Evolutionary conservation across 2,888 invertebrate genomes (phyloP).

Genomic region (Orchestes rusci): DNA sequence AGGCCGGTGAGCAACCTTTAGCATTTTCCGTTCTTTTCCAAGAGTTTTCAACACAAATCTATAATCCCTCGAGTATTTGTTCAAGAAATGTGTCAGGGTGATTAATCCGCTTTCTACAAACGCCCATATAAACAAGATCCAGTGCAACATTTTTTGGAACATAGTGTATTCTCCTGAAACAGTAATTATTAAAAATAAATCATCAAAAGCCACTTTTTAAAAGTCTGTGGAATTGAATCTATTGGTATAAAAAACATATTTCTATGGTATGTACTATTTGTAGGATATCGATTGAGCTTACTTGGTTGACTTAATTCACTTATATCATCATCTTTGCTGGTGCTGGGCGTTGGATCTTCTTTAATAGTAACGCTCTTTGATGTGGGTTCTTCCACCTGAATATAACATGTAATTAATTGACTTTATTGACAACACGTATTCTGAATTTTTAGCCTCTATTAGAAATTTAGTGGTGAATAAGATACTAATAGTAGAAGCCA

Average conservation of each 20-base stretch:
- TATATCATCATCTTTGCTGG: constrained; percentile 40
- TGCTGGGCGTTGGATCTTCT: constrained; percentile 39
- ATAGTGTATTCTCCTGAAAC: constrained; percentile 39
- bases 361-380: constrained; percentile 32
- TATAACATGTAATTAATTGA: too few species aligned
- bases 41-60: constrained; percentile 88
- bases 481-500: background rate
- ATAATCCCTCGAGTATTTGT: constrained; percentile 87
- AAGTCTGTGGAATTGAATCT: too few species aligned
- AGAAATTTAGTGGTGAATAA: background rate
- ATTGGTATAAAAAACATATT: too few species aligned
- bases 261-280: too few species aligned
- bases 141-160: constrained; percentile 42
- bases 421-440: too few species aligned
- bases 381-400: constrained; percentile 31
- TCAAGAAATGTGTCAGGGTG: constrained; percentile 73
- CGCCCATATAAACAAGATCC: constrained; percentile 53
- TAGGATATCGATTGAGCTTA: too few species aligned
- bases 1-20: constrained; percentile 61
- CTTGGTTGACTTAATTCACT: constrained; percentile 36
- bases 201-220: too few species aligned
- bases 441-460: too few species aligned
- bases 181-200: too few species aligned
- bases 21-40: constrained; percentile 76
- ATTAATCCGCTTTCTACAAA: constrained; percentile 74